A percentile compares a stretch with the other conserved stretches of the same genome.
Evolutionary conservation across 2,113 vertebrate genomes (phyloP).

Genomic region (Myotis brandtii): DNA sequence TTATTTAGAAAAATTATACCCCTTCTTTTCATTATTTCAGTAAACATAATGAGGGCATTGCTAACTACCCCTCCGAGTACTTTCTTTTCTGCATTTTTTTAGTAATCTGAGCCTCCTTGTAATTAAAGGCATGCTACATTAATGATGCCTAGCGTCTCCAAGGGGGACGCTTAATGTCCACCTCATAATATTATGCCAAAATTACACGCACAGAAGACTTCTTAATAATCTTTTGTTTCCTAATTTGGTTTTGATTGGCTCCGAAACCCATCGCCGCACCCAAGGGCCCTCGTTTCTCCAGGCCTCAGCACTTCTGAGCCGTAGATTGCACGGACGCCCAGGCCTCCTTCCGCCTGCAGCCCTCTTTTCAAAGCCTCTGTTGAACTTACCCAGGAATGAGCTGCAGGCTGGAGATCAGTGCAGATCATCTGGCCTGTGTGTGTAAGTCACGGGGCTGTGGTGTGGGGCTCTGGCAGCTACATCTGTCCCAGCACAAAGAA

Average conservation of each 20-base stretch:
- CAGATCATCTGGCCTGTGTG: slow-evolving; percentile 75
- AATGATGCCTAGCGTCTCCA: slow-evolving; percentile 83
- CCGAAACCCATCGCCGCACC: slow-evolving; percentile 88
- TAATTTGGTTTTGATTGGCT: slow-evolving; percentile 93
- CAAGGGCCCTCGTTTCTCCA: slow-evolving; percentile 87
- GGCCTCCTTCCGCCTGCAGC: slow-evolving; percentile 71
- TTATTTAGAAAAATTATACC: slow-evolving; percentile 77
- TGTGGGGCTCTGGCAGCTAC: slow-evolving; percentile 58
- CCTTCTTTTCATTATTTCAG: slow-evolving; percentile 85
- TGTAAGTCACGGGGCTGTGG: slow-evolving; percentile 69
- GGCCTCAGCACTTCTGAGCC: slow-evolving; percentile 89
- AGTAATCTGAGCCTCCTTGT: slow-evolving; percentile 81
- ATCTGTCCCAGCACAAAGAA: slow-evolving; percentile 72
- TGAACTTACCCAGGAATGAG: slow-evolving; percentile 77
- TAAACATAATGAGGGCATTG: slow-evolving; percentile 81
- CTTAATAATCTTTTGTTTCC: slow-evolving; percentile 91
- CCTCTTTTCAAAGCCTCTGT: slow-evolving; percentile 79
- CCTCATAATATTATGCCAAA: slow-evolving; percentile 85
- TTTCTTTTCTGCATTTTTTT: slow-evolving; percentile 81
- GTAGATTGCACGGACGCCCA: slow-evolving; percentile 83
- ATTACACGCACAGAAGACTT: slow-evolving; percentile 86
- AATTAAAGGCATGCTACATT: slow-evolving; percentile 87
- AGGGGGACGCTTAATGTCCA: slow-evolving; percentile 86
- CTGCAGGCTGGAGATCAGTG: slow-evolving; percentile 78
- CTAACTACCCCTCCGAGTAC: slow-evolving; percentile 75